Base-by-base conservation (phyloP, 1,140 invertebrate genomes). In the Heliconius nattereri region DNA sequence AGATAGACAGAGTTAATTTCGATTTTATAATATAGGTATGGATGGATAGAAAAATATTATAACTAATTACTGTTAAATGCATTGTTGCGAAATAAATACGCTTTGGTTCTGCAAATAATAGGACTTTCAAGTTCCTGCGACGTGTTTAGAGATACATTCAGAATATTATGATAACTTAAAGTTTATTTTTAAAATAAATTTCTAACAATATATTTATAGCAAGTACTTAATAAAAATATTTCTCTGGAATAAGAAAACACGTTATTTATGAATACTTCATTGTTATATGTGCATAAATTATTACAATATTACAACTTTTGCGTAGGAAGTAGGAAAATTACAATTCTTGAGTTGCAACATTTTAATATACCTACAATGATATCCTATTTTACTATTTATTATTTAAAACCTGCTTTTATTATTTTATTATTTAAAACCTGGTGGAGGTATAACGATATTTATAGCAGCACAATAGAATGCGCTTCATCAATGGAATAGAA, bases 401-500 rank as follows among this genome's bases (percentile, higher is more conserved):
- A 35, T 35, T 35, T 35, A 35, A 35, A 35, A 45, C 40, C 11
- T 45, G 3, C n/a, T n/a, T n/a, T n/a, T n/a, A n/a, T n/a, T n/a
- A n/a, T n/a, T n/a, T n/a, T n/a, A n/a, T 35, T 35, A 35, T 35
- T 35, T 35, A 35, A 35, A 35, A 45, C 40, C 11, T 45, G 3
- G 40, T 45, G 40, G 3, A 45, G 13, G 3, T 45, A 45, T 72
- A 71, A 32, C 78, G 57, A 23, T 23, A 49, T 40, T 79, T 74
- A 49, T 75, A 40, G 73, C 75, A 32, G 70, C 40, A 81, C 75
- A 83, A 82, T 78, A 81, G 78, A 20, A 71, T 70, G 40, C 72
- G 32, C 73, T 80, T 52, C 54, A 54, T 82, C 74, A 81, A 78
- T 82, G 80, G 80, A 85, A 85, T 85, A 60, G 45, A 84, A 85